These are phyloP conservation scores for Napeogenes inachia DNA, from an alignment of 2,888 invertebrate species.

Conservation along the genomic window DNA sequence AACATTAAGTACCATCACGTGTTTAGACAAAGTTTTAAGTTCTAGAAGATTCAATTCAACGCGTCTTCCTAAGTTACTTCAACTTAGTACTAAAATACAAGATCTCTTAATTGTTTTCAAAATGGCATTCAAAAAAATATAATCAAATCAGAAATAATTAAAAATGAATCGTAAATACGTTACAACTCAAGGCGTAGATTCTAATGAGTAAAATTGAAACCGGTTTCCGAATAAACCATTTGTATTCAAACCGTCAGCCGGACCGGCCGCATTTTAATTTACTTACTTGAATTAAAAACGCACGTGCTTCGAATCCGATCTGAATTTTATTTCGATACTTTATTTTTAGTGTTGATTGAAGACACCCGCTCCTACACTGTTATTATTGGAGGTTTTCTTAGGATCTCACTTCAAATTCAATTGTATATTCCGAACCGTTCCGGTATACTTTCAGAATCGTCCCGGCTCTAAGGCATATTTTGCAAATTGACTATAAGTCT, in stretches of 20 bases:
- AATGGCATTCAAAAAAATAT: no score
- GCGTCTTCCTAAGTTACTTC: no score
- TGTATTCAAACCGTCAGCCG: constrained; percentile 67
- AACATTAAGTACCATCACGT: no score
- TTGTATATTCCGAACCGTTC: constrained; percentile 40
- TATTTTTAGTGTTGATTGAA: constrained; percentile 73
- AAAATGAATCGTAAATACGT: constrained; percentile 59
- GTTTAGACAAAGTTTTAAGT: no score
- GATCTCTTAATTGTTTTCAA: no score
- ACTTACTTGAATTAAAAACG: constrained; percentile 74
- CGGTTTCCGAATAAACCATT: constrained; percentile 67
- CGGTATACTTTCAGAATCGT: constrained; percentile 42
- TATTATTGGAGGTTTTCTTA: constrained; percentile 46
- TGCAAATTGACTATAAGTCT: constrained; percentile 54
- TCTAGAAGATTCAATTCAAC: no score
- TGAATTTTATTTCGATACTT: constrained; percentile 58
- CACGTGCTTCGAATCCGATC: constrained; percentile 71
- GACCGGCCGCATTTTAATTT: constrained; percentile 74
- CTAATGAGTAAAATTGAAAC: constrained; percentile 69
- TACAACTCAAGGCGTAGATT: constrained; percentile 43
- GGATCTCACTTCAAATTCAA: constrained; percentile 42
- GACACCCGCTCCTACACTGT: constrained; percentile 44
- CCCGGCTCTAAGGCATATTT: constrained; percentile 47
- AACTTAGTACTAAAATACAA: no score
- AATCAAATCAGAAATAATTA: constrained; percentile 41